These are phyloP conservation scores for Psittacula derbiana DNA, from an alignment of 2,797 vertebrate species.

Conservation along the genomic window DNA sequence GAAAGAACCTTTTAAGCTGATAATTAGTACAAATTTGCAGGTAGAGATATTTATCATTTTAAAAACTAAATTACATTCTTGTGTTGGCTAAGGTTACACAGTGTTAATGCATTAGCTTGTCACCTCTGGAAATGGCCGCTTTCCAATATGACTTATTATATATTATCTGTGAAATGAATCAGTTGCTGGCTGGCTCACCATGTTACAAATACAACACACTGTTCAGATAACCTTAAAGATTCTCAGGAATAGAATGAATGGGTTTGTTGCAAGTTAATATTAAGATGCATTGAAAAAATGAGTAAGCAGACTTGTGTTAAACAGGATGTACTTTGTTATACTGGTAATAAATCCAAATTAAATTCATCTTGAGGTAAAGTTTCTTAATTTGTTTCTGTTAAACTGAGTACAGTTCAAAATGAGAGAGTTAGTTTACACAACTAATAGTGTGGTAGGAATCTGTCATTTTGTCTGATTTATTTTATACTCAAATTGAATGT, in stretches of 20 bases:
- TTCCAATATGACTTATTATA: not conserved
- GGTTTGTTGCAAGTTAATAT: not conserved
- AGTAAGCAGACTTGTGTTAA: not conserved
- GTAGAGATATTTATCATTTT: not conserved
- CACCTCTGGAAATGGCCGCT: not conserved
- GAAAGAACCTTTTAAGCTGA: not conserved
- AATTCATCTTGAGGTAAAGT: not conserved
- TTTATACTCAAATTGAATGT: not conserved
- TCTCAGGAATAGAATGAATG: not conserved
- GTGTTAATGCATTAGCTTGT: not conserved
- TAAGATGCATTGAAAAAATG: not conserved
- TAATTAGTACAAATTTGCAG: not conserved
- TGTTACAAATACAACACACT: not conserved
- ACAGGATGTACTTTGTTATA: not conserved
- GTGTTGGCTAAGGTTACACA: not conserved
- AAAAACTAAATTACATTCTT: not conserved
- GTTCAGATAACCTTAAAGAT: not conserved
- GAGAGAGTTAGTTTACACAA: not conserved
- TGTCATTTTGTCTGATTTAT: not conserved
- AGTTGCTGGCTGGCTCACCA: not conserved
- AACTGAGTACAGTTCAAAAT: not conserved
- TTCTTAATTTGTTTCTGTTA: not conserved
- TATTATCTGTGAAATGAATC: not conserved
- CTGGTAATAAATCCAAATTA: not conserved
- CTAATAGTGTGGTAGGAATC: not conserved